These are phyloP conservation scores for Cryptus viduatorius DNA, from an alignment of 2,888 invertebrate genomes.

Conservation along the genomic window DNA sequence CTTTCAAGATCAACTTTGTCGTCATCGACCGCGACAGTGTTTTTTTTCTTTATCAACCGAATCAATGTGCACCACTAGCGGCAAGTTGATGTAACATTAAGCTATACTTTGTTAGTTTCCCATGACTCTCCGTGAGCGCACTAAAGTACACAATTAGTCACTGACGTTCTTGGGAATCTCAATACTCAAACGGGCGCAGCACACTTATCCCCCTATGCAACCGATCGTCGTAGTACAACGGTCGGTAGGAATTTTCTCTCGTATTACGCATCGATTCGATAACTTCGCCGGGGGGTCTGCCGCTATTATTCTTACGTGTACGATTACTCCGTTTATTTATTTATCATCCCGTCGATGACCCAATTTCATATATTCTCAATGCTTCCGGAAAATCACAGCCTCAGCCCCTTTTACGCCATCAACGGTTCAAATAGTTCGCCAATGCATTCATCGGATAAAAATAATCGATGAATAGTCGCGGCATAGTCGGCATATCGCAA, in stretches of 20 bases:
- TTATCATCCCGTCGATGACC: conserved; percentile 27
- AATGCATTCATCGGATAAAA: conserved; percentile 42
- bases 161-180: conserved; percentile 48
- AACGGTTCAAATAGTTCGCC: conserved; percentile 1
- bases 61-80: not conserved
- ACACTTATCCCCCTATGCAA: conserved; percentile 41
- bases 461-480: conserved; percentile 22
- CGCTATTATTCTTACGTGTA: not conserved
- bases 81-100: not conserved
- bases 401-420: conserved; percentile 3
- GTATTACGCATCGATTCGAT: conserved; percentile 39
- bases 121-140: conserved; percentile 22
- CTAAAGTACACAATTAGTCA: conserved; percentile 60
- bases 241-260: conserved; percentile 42
- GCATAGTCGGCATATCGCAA: not conserved
- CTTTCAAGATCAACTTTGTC: not conserved
- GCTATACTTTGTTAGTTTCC: not conserved
- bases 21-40: not conserved
- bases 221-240: conserved; percentile 37
- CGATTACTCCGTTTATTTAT: conserved; percentile 27
- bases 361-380: conserved; percentile 5
- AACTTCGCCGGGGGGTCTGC: conserved; percentile 5
- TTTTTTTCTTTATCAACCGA: not conserved
- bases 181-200: not conserved
- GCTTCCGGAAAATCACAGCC: conserved; percentile 1